phyloP scores from a whole-genome alignment of 2,888 invertebrate species.

The Xestia xanthographa region DNA sequence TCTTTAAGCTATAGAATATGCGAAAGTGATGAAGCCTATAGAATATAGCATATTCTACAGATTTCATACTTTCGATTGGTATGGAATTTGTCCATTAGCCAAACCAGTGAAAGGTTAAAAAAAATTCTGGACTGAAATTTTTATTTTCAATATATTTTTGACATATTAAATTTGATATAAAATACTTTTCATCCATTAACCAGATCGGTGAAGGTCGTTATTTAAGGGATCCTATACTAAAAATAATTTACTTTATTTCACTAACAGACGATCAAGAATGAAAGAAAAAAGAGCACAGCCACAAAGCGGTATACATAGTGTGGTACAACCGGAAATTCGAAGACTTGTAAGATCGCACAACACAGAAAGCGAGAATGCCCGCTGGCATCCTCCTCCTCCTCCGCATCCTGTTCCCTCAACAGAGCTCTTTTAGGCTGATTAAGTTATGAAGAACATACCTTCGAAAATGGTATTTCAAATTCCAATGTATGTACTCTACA shows the following conservation, averaged over 20 bases:
- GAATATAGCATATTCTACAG: too few species aligned
- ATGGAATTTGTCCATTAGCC: too few species aligned
- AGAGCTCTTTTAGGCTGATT: neutral
- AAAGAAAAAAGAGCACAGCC: neutral
- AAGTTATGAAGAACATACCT: neutral
- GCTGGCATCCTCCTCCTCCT: neutral
- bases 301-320: neutral
- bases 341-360: neutral
- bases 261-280: neutral
- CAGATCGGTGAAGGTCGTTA: too few species aligned
- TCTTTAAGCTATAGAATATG: too few species aligned
- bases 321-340: neutral
- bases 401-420: neutral
- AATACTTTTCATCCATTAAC: too few species aligned
- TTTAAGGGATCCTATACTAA: too few species aligned
- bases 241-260: neutral
- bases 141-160: too few species aligned
- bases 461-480: neutral
- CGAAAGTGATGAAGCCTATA: too few species aligned
- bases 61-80: too few species aligned
- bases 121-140: too few species aligned
- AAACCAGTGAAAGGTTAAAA: too few species aligned
- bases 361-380: neutral
- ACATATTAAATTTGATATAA: too few species aligned
- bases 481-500: neutral